These are phyloP conservation scores for Thalassaphorura encarpata DNA, from an alignment of 1,140 invertebrate genomes.

Conservation along the genomic window DNA sequence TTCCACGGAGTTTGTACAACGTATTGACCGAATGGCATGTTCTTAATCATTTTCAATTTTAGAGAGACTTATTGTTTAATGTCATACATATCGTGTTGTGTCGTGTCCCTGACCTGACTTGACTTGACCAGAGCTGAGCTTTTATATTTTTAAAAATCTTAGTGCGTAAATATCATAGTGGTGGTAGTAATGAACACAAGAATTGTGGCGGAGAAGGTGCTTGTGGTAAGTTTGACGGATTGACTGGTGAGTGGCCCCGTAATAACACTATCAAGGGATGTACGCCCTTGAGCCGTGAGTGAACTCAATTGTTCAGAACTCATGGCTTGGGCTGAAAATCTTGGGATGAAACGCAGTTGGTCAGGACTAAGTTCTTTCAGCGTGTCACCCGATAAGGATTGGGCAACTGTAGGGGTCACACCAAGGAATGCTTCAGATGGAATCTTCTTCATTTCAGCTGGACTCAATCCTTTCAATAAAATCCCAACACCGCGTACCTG, in stretches of 20 bases:
- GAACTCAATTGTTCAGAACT: conserved; percentile 7
- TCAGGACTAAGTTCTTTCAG: conserved; percentile 9
- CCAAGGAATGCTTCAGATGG: conserved; percentile 25
- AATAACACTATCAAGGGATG: conserved; percentile 5
- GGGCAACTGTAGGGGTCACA: conserved; percentile 18
- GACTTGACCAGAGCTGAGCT: too few relatives aligned
- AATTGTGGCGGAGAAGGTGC: background rate
- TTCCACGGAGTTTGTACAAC: too few relatives aligned
- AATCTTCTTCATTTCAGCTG: conserved; percentile 3
- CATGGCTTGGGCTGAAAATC: conserved; percentile 22
- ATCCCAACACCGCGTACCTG: conserved; percentile 18
- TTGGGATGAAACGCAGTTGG: conserved; percentile 19
- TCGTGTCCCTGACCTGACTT: too few relatives aligned
- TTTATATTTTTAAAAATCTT: too few relatives aligned
- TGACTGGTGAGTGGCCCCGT: conserved; percentile 3
- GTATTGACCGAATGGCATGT: too few relatives aligned
- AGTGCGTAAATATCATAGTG: too few relatives aligned
- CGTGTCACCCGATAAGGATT: background rate
- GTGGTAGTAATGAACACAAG: background rate
- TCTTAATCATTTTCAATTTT: too few relatives aligned
- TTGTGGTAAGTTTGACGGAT: background rate
- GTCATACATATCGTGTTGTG: too few relatives aligned
- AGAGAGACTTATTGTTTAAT: too few relatives aligned
- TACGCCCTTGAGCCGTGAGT: conserved; percentile 2
- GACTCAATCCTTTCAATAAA: conserved; percentile 15